Evolutionary conservation across 2,797 vertebrate genomes (phyloP).

Genomic region (Halcyon badia): DNA sequence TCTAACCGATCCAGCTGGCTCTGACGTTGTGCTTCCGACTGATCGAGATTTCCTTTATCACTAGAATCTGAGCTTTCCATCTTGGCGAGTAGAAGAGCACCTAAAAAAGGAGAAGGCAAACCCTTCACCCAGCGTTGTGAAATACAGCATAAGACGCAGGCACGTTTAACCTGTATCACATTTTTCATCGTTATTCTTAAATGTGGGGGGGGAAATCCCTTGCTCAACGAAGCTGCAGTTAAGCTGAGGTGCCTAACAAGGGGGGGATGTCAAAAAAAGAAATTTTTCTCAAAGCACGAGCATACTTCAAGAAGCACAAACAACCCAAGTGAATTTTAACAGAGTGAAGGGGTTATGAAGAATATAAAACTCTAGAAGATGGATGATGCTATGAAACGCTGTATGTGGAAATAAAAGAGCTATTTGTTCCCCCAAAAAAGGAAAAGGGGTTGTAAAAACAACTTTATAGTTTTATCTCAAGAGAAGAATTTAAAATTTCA

Average conservation of each 20-base stretch:
- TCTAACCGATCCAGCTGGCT: slow-evolving; percentile 94
- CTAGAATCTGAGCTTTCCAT: slow-evolving; percentile 93
- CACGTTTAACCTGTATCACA: not conserved
- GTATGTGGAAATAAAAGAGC: fast-evolving
- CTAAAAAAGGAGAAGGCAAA: slow-evolving; percentile 62
- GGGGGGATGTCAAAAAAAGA: not conserved
- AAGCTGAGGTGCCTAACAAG: not conserved
- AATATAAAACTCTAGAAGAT: not conserved
- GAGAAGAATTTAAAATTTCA: not conserved
- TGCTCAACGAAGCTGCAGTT: not conserved
- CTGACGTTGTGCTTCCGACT: slow-evolving; percentile 92
- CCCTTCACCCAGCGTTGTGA: not conserved
- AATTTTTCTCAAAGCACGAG: not conserved
- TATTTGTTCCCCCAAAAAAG: not conserved
- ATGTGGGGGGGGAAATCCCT: not conserved
- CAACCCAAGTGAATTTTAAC: not conserved
- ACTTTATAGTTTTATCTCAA: not conserved
- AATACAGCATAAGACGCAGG: not conserved
- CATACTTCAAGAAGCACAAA: not conserved
- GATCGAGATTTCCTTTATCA: slow-evolving; percentile 92
- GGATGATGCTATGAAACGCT: not conserved
- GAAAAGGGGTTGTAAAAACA: not conserved
- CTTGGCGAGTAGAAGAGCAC: slow-evolving; percentile 75
- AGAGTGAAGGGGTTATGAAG: not conserved
- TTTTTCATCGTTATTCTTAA: not conserved